Evolutionary conservation across 1,140 invertebrate species (phyloP).

Genomic region (Hyposmocoma kahamanoa): DNA sequence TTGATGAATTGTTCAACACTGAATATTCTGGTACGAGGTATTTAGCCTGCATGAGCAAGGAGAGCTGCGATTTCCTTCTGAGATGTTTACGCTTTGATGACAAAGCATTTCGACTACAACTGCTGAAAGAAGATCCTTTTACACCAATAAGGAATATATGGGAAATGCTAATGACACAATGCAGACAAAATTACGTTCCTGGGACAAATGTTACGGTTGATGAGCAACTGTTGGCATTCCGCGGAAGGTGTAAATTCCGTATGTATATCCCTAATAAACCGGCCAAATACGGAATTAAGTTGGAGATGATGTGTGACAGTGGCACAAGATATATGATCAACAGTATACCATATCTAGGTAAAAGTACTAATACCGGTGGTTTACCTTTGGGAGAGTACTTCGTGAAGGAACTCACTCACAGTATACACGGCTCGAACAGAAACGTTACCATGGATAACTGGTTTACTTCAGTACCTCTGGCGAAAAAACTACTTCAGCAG

Average conservation of each 20-base stretch:
- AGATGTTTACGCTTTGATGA: slow-evolving; percentile 43
- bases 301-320: slow-evolving; percentile 1
- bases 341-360: not conserved
- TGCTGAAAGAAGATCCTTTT: slow-evolving; percentile 33
- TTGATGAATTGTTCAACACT: not conserved
- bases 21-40: slow-evolving; percentile 17
- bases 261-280: slow-evolving; percentile 24
- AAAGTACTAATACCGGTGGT: not conserved
- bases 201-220: slow-evolving; percentile 15
- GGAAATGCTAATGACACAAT: slow-evolving; percentile 35
- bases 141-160: slow-evolving; percentile 45
- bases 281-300: slow-evolving; percentile 13
- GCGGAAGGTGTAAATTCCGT: slow-evolving; percentile 17
- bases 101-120: slow-evolving; percentile 26
- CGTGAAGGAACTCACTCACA: not conserved
- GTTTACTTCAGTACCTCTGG: too few species aligned
- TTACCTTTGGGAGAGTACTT: not conserved
- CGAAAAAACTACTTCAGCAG: too few species aligned
- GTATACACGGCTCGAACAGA: too few species aligned
- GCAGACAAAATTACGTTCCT: slow-evolving; percentile 32
- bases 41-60: slow-evolving; percentile 30
- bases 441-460: too few species aligned
- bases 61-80: slow-evolving; percentile 48
- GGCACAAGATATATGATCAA: not conserved
- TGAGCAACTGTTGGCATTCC: slow-evolving; percentile 18